phyloP scores from a whole-genome alignment of 2,113 vertebrate species.

The Arvicanthis niloticus region DNA sequence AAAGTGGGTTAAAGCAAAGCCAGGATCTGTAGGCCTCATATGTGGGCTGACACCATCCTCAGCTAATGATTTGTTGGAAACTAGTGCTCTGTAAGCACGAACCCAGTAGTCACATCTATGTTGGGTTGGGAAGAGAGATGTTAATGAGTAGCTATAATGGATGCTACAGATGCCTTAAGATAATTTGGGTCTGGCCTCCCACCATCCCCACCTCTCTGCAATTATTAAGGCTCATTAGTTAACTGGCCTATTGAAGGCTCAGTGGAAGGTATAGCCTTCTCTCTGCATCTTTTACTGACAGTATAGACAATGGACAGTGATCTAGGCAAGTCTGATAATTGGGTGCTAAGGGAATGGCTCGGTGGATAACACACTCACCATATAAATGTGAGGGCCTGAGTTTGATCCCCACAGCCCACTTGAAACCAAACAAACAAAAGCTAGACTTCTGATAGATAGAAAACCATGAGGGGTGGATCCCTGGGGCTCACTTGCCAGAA shows the following conservation, averaged over 20 bases:
- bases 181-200: too few species aligned
- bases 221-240: background rate
- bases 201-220: too few species aligned
- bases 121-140: too few species aligned
- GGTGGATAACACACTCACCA: background rate
- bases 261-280: background rate
- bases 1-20: too few species aligned
- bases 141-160: too few species aligned
- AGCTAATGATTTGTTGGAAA: too few species aligned
- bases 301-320: background rate
- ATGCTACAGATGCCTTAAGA: too few species aligned
- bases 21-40: too few species aligned
- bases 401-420: background rate
- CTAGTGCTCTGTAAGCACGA: too few species aligned
- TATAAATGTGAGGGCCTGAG: background rate
- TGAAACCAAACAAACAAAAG: background rate
- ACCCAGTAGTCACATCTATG: too few species aligned
- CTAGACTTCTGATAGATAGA: background rate
- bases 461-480: background rate
- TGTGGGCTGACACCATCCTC: too few species aligned
- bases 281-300: background rate
- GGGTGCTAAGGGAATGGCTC: background rate
- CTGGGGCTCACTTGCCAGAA: background rate
- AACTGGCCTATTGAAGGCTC: background rate
- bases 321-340: background rate